Base-by-base conservation (phyloP, 2,113 vertebrate species). In the Gobius niger region DNA sequence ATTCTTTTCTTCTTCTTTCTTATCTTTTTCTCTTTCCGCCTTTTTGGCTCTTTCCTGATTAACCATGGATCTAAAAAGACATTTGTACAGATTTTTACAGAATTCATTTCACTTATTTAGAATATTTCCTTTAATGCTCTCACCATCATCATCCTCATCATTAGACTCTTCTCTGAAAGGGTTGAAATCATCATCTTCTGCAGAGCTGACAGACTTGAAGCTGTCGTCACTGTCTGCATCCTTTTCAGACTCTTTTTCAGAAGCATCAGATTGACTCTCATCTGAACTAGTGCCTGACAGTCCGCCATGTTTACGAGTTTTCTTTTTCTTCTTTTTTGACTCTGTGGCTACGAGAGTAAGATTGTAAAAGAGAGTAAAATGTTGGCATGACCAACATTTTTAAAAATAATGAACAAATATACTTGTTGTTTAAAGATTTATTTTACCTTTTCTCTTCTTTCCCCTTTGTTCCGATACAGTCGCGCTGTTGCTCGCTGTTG, bases 11-110 rank as follows among this genome's bases (percentile, higher is more conserved):
- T 92, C 88, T 78, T 89, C 81, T 91, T 94, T 70, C 90, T 93
- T 90, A 95, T 97, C 84, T 95, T 96, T 89, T 96, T 97, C 24
- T 97, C 94, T 83, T 97, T 98, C 68, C 87, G 91, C 83, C 97
- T 99, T 90, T 98, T 98, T 68, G 96, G 95, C 9, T 97, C 98
- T 90, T 99, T 99, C 77, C 98, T 95, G 78, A 98, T 95, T 47
- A 99, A 88, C 98, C 98, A 99, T 0, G 98, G 98, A 92, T 98
- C 98, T 99, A 51, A 51, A 81, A 50, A 7, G 14, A 3, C 7
- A 46, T 44, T 44, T 15, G 41, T 14, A 18, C 7, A 8, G 5
- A 14, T 6, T 47, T 7, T 34, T 2, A 34, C 3, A 34, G 24
- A 4, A 34, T 34, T 34, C 1, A 34, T 34, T 34, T 1, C 0